Percentiles rank a stretch among this genome's conserved stretches.
phyloP scores from a whole-genome alignment of 1,140 invertebrate genomes.

The Branchinecta lynchi region DNA sequence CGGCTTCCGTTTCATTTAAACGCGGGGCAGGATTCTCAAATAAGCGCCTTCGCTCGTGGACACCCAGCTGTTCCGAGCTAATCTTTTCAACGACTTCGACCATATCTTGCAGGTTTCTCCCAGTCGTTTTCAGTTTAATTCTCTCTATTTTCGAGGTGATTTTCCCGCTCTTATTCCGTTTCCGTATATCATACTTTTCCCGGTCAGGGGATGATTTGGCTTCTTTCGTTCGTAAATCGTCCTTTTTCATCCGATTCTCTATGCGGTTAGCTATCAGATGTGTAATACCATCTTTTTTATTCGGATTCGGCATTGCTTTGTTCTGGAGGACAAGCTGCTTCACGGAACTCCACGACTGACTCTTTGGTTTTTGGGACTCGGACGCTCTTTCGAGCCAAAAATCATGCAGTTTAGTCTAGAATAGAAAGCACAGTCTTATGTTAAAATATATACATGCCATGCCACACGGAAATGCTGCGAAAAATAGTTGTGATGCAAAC shows the following conservation, averaged over 20 bases:
- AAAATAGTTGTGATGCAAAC: too few relatives aligned
- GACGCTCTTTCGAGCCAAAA: conserved; percentile 3
- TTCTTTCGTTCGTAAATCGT: too few relatives aligned
- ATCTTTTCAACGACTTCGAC: too few relatives aligned
- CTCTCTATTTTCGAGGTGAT: neutral
- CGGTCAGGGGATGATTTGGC: neutral
- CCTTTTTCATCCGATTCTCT: neutral
- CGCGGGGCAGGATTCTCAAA: too few relatives aligned
- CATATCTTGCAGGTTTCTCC: neutral
- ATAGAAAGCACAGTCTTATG: neutral
- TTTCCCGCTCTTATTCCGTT: neutral
- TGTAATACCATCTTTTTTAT: neutral
- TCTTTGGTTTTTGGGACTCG: neutral
- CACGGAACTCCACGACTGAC: neutral
- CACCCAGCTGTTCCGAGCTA: too few relatives aligned
- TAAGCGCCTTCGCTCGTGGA: too few relatives aligned
- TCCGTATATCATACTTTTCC: neutral
- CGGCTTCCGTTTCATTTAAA: too few relatives aligned
- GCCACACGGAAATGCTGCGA: too few relatives aligned
- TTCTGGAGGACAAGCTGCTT: conserved; percentile 2
- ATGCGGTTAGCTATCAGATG: neutral
- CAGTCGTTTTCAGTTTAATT: neutral
- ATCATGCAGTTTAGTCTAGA: conserved; percentile 3
- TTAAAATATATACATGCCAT: too few relatives aligned
- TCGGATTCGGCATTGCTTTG: neutral